phyloP scores from a whole-genome alignment of 2,888 invertebrate genomes.

The Mycalesis mineus region DNA sequence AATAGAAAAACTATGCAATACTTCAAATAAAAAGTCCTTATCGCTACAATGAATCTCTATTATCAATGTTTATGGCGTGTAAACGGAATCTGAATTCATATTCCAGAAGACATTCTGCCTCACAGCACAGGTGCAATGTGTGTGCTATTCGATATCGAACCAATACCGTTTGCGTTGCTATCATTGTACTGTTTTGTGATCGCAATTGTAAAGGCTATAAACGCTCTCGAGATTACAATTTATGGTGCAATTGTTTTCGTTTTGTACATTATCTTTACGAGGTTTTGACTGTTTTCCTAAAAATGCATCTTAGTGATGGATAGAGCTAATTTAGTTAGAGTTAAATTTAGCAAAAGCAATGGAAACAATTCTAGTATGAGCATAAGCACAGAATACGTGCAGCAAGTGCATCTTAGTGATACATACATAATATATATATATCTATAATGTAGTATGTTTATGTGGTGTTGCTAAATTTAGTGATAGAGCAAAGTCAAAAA shows the following conservation, averaged over 20 bases:
- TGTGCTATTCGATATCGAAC: conserved; percentile 62
- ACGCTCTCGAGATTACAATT: conserved; percentile 20
- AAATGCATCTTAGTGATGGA: not conserved
- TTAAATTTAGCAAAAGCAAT: no score
- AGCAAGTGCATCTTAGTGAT: no score
- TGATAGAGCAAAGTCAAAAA: no score
- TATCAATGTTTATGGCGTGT: conserved; percentile 35
- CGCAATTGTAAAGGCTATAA: conserved; percentile 25
- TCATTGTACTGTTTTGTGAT: conserved; percentile 43
- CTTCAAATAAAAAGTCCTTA: not conserved
- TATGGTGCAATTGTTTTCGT: conserved; percentile 19
- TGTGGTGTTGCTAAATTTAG: no score
- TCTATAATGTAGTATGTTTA: no score
- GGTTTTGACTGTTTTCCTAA: not conserved
- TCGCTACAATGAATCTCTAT: conserved; percentile 25
- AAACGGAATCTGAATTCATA: conserved; percentile 41
- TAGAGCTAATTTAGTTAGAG: no score
- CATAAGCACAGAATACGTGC: no score
- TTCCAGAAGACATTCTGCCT: conserved; percentile 47
- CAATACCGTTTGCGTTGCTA: conserved; percentile 48
- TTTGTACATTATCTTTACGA: conserved; percentile 4
- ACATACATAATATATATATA: no score
- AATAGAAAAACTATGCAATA: no score
- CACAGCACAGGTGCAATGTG: conserved; percentile 57
- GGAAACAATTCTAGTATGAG: no score